phyloP scores from a whole-genome alignment of 2,797 vertebrate genomes.

The Chrosomus eos region DNA sequence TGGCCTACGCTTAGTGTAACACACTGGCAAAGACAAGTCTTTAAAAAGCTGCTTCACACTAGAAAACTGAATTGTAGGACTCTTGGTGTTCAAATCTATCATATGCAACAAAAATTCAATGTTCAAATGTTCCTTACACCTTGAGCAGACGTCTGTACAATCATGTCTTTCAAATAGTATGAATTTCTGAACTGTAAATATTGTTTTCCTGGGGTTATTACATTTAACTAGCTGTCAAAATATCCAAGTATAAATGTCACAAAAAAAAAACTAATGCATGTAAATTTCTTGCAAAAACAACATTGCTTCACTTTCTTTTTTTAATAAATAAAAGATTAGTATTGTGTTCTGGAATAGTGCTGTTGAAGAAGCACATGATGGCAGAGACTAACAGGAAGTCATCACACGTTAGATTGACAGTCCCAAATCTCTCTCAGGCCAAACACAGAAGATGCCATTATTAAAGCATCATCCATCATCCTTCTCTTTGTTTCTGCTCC shows the following conservation, averaged over 20 bases:
- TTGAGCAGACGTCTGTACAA: neutral
- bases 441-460: neutral
- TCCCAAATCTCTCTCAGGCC: neutral
- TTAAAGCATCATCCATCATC: neutral
- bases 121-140: neutral
- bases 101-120: neutral
- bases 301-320: neutral
- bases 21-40: neutral
- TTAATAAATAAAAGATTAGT: too few species aligned
- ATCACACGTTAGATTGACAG: neutral
- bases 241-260: neutral
- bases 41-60: neutral
- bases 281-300: neutral
- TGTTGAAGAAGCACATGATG: neutral
- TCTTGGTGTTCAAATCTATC: neutral
- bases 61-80: neutral
- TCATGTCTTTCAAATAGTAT: neutral
- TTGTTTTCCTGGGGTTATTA: neutral
- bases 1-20: neutral
- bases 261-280: neutral
- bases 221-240: neutral
- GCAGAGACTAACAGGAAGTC: neutral
- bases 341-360: neutral
- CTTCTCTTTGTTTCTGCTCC: conserved; percentile 37
- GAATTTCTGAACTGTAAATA: neutral